These are phyloP conservation scores for Podargus strigoides DNA, from an alignment of 2,797 vertebrate species.

Conservation along the genomic window DNA sequence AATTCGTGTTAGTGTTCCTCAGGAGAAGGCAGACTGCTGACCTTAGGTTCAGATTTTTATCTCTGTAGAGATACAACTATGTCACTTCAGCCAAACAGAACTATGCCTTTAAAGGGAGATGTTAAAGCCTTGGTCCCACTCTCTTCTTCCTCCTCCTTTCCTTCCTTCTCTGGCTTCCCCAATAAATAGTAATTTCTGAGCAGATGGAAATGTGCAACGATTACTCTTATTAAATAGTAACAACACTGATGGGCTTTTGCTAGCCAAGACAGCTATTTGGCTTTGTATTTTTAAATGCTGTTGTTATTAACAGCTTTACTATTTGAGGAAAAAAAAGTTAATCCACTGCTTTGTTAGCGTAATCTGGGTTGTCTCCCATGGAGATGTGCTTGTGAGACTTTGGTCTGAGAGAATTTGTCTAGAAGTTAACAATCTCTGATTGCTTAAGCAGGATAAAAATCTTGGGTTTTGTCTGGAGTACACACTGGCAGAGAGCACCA, in stretches of 20 bases:
- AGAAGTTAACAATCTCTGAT: neutral
- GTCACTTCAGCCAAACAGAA: neutral
- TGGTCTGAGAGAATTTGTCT: neutral
- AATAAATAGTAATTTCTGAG: neutral
- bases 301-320: neutral
- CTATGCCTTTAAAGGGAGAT: neutral
- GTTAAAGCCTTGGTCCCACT: neutral
- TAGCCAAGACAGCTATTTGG: neutral
- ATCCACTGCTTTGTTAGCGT: neutral
- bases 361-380: neutral
- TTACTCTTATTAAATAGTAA: no score
- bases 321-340: neutral
- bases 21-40: neutral
- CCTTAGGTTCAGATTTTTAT: neutral
- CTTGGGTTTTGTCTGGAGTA: neutral
- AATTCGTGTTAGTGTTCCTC: neutral
- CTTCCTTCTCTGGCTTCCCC: neutral
- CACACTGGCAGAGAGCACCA: neutral
- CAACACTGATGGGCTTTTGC: neutral
- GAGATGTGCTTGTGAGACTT: neutral
- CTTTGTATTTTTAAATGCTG: neutral
- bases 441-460: conserved; percentile 3
- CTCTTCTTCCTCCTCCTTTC: neutral
- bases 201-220: no score
- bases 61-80: neutral